Conservation (phyloP, 2,797 vertebrate species). For the Danio choprae region DNA sequence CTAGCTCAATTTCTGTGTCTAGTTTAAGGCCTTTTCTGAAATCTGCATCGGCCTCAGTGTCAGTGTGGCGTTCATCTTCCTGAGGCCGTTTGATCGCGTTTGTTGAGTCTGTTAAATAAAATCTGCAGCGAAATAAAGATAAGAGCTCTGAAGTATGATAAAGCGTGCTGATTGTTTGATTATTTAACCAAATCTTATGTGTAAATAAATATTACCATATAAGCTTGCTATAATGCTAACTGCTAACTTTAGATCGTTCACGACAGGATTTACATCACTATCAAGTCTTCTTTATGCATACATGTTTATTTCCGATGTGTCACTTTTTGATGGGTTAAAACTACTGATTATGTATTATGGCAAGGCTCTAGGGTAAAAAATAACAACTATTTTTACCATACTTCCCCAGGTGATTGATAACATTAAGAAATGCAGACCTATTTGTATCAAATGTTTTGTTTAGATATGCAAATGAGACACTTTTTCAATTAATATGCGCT, state of each 20-base stretch:
- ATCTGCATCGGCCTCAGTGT: conserved; percentile 6
- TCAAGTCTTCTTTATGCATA: too few relatives aligned
- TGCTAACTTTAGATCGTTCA: not conserved
- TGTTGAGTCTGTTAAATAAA: not conserved
- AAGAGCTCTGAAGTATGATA: not conserved
- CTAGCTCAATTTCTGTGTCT: not conserved
- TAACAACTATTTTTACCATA: too few relatives aligned
- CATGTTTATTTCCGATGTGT: not conserved
- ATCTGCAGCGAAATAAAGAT: not conserved
- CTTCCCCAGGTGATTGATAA: too few relatives aligned
- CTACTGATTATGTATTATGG: not conserved
- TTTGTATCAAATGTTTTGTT: too few relatives aligned
- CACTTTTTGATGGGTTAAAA: not conserved
- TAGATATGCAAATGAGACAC: too few relatives aligned
- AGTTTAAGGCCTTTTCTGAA: not conserved
- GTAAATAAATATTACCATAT: too few relatives aligned
- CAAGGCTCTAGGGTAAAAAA: too few relatives aligned
- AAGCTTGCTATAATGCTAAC: not conserved
- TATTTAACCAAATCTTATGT: not conserved
- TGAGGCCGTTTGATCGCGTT: not conserved
- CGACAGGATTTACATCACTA: not conserved
- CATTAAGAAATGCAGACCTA: too few relatives aligned
- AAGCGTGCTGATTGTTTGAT: not conserved
- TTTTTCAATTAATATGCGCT: too few relatives aligned
- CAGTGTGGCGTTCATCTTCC: conserved; percentile 34